These are phyloP conservation scores for Aptenodytes patagonicus DNA, from an alignment of 2,113 vertebrate species.

Conservation along the genomic window DNA sequence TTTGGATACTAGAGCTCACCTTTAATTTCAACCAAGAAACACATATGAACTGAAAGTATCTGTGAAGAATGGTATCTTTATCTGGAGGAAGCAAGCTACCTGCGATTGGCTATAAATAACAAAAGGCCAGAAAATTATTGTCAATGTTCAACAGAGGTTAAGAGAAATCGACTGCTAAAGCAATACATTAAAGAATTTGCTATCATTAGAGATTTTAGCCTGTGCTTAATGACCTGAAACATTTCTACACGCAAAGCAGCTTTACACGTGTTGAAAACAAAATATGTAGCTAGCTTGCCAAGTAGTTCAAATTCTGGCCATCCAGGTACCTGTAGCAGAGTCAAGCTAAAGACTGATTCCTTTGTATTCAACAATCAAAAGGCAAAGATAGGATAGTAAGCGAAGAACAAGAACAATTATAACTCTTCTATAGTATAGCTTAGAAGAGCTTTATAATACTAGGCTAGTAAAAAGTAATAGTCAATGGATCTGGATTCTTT, in stretches of 20 bases:
- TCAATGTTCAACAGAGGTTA: constrained; percentile 49
- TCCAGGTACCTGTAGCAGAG: constrained; percentile 69
- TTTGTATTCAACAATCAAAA: constrained; percentile 62
- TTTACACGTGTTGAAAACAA: constrained; percentile 30
- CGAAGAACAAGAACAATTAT: constrained; percentile 32
- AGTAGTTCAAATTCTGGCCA: constrained; percentile 70
- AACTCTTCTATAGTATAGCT: constrained; percentile 60
- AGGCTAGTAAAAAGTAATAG: constrained; percentile 67
- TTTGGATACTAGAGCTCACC: constrained; percentile 60
- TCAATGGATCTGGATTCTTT: constrained; percentile 69
- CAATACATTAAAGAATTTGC: constrained; percentile 47
- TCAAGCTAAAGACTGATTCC: constrained; percentile 63
- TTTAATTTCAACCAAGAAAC: constrained; percentile 72
- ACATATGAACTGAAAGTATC: constrained; percentile 45
- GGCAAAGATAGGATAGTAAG: constrained; percentile 60
- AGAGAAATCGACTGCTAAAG: constrained; percentile 50
- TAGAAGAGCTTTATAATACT: constrained; percentile 60
- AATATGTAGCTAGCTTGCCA: constrained; percentile 65
- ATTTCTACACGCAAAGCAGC: constrained; percentile 61
- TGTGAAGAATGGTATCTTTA: constrained; percentile 61
- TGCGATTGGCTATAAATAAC: constrained; percentile 31
- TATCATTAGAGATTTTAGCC: constrained; percentile 45
- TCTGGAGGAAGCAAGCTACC: constrained; percentile 50
- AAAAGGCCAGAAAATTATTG: constrained; percentile 62
- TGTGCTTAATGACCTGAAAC: constrained; percentile 50